A percentile compares a stretch with the other conserved stretches of the same genome.
phyloP scores from a whole-genome alignment of 2,797 vertebrate species.

The Hippocampus kuda region DNA sequence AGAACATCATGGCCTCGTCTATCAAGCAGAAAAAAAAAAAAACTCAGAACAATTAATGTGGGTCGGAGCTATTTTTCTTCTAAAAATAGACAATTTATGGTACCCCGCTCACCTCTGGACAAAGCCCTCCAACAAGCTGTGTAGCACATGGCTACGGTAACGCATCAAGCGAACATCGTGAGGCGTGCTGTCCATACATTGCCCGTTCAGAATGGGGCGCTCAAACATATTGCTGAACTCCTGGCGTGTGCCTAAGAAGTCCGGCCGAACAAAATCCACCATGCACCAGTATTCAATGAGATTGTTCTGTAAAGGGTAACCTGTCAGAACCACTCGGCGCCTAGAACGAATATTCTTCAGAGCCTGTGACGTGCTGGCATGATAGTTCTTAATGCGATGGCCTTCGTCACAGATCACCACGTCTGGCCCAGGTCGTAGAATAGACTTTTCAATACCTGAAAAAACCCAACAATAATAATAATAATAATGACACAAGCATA shows the following conservation, averaged over 20 bases:
- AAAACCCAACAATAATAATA: background rate
- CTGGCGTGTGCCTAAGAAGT: conserved; percentile 93
- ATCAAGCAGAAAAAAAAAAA: conserved; percentile 13
- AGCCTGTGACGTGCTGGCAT: conserved; percentile 95
- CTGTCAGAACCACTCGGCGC: conserved; percentile 86
- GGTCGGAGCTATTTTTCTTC: background rate
- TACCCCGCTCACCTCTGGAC: conserved; percentile 82
- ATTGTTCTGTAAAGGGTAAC: conserved; percentile 97
- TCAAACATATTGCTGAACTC: conserved; percentile 99
- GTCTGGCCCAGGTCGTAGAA: conserved; percentile 90
- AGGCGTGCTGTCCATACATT: conserved; percentile 95
- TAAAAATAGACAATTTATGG: background rate
- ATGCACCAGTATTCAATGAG: conserved; percentile 99
- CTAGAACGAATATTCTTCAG: conserved; percentile 95
- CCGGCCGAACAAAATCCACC: conserved; percentile 96
- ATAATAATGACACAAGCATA: background rate
- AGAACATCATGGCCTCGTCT: conserved; percentile 95
- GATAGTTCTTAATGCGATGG: conserved; percentile 98
- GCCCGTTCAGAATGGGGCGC: conserved; percentile 93
- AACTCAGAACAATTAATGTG: background rate
- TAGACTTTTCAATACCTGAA: conserved; percentile 87
- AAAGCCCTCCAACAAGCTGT: conserved; percentile 95
- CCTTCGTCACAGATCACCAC: conserved; percentile 98
- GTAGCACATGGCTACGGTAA: conserved; percentile 94
- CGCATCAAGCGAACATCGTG: conserved; percentile 94